Conservation (phyloP, 1,140 invertebrate genomes). For the Holotrichia oblita region DNA sequence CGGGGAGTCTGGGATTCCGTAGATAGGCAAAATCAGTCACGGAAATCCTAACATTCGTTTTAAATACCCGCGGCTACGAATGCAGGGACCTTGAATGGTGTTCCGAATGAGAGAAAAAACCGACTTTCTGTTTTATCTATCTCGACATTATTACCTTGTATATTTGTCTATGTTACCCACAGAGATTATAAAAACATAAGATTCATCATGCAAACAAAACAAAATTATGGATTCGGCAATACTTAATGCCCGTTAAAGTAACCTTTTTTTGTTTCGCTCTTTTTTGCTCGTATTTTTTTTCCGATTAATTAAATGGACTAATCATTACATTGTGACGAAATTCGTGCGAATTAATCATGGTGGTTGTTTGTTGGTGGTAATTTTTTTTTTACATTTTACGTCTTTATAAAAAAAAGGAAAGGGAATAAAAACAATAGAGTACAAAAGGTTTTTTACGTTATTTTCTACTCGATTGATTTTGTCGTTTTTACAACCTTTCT, state of each 20-base stretch:
- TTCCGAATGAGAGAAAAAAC: slow-evolving; percentile 20
- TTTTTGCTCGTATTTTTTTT: neutral
- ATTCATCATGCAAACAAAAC: slow-evolving; percentile 12
- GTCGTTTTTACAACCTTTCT: neutral
- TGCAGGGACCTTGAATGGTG: slow-evolving; percentile 3
- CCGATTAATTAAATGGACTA: neutral
- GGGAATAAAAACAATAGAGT: neutral
- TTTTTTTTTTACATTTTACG: neutral
- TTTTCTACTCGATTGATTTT: neutral
- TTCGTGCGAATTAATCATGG: neutral
- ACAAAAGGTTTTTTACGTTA: neutral
- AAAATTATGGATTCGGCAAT: neutral
- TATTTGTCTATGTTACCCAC: slow-evolving; percentile 6
- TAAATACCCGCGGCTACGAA: slow-evolving; percentile 9
- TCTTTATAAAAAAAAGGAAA: neutral
- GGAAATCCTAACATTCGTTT: slow-evolving; percentile 32
- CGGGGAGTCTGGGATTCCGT: neutral
- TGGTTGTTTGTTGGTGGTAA: neutral
- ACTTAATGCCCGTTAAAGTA: neutral
- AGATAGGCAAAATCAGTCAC: neutral
- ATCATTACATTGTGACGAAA: neutral
- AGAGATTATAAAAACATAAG: slow-evolving; percentile 16
- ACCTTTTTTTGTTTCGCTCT: neutral
- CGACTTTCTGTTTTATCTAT: slow-evolving; percentile 27
- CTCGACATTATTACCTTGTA: slow-evolving; percentile 15